These are phyloP conservation scores for Drosophila teissieri DNA, from an alignment of 1,140 invertebrate species.

Conservation along the genomic window DNA sequence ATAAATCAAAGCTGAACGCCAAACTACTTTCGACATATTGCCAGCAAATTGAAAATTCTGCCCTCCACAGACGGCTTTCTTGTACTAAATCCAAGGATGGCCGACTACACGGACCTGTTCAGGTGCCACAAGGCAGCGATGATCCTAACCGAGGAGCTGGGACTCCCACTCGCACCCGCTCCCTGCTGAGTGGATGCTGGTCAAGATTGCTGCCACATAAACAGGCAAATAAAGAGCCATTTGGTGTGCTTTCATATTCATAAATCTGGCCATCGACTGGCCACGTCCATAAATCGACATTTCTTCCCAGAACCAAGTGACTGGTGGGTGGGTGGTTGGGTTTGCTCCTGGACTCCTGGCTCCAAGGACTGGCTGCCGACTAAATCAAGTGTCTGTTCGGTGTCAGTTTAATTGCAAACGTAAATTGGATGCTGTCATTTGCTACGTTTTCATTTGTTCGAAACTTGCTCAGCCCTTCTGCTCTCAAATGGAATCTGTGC, in stretches of 20 bases:
- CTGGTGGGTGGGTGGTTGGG: not conserved
- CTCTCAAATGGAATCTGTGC: slow-evolving; percentile 2
- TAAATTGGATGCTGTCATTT: slow-evolving; percentile 83
- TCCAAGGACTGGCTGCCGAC: slow-evolving; percentile 31
- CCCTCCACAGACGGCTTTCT: not conserved
- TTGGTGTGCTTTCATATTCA: slow-evolving; percentile 26
- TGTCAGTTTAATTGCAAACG: slow-evolving; percentile 83
- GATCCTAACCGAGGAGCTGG: slow-evolving; percentile 11
- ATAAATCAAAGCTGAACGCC: not conserved
- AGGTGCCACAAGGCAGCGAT: slow-evolving; percentile 56
- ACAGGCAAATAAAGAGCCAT: slow-evolving; percentile 24
- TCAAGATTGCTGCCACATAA: not conserved
- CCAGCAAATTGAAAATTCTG: not conserved
- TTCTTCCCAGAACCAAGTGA: not conserved
- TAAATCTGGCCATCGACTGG: slow-evolving; percentile 25
- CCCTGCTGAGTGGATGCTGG: not conserved
- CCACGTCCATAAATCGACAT: slow-evolving; percentile 37
- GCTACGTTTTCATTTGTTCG: slow-evolving; percentile 76
- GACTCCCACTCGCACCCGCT: too few species aligned
- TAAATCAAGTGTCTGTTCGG: slow-evolving; percentile 82
- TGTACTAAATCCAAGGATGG: slow-evolving; percentile 24
- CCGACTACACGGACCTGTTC: slow-evolving; percentile 60
- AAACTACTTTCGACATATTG: not conserved
- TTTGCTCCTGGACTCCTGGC: too few species aligned
- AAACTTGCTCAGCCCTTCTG: slow-evolving; percentile 33